Percentiles rank a stretch among this genome's conserved stretches.
Conservation (phyloP, 2,797 vertebrate species). For the Todus mexicanus region DNA sequence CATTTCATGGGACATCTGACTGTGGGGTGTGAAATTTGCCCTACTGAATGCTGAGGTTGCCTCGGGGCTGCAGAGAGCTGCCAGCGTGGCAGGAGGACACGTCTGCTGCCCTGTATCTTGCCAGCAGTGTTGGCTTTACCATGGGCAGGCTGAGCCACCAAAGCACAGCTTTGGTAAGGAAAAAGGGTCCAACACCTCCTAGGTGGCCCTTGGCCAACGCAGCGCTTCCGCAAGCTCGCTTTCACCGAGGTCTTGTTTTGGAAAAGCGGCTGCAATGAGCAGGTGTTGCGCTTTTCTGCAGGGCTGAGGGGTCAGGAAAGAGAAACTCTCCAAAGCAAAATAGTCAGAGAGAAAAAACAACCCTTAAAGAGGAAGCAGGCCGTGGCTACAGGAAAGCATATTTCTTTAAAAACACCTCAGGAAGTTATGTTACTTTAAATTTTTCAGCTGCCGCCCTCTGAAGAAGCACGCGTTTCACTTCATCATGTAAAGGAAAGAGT, state of each 20-base stretch:
- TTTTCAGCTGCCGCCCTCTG: slow-evolving; percentile 22
- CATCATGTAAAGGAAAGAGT: slow-evolving; percentile 56
- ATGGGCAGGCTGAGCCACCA: not conserved
- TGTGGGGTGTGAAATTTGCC: not conserved
- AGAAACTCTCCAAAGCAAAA: slow-evolving; percentile 43
- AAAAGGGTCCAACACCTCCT: not conserved
- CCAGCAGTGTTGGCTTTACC: not conserved
- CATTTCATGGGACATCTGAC: fast-evolving
- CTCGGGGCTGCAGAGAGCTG: not conserved
- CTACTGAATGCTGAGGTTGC: not conserved
- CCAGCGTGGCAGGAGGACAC: not conserved
- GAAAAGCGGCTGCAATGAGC: not conserved
- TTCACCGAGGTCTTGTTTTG: not conserved
- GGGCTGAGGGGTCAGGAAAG: not conserved
- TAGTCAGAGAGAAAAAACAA: not conserved
- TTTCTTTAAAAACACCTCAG: slow-evolving; percentile 58
- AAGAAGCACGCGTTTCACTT: slow-evolving; percentile 11
- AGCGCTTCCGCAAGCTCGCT: not conserved
- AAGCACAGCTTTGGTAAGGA: not conserved
- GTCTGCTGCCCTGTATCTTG: not conserved
- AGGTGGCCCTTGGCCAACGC: not conserved
- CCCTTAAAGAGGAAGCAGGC: slow-evolving; percentile 2
- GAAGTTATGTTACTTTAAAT: slow-evolving; percentile 60
- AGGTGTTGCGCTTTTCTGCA: not conserved
- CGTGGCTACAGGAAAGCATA: slow-evolving; percentile 49